Percentiles rank a stretch among this genome's conserved stretches.
These are phyloP conservation scores for Acanthochromis polyacanthus DNA, from an alignment of 2,113 vertebrate species.

Conservation along the genomic window DNA sequence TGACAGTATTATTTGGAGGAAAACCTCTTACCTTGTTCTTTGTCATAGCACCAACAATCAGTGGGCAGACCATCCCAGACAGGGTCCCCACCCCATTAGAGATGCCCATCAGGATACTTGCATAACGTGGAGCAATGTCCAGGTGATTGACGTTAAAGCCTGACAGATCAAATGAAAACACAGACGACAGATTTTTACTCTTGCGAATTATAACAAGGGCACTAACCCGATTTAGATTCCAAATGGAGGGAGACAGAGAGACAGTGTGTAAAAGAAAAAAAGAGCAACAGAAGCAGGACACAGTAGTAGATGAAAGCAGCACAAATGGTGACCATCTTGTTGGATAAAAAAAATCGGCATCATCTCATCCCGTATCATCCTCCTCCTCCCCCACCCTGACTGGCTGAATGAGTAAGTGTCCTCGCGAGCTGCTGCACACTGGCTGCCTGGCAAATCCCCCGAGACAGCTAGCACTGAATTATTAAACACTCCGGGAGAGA, in stretches of 20 bases:
- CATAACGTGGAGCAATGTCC: conserved; percentile 98
- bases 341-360: conserved; percentile 62
- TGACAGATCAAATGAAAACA: conserved; percentile 58
- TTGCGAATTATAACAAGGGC: not conserved
- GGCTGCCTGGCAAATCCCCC: conserved; percentile 75
- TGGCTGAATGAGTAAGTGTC: conserved; percentile 76
- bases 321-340: conserved; percentile 56
- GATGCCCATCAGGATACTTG: conserved; percentile 99
- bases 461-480: conserved; percentile 82
- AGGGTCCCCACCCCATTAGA: conserved; percentile 98
- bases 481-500: conserved; percentile 82
- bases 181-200: not conserved
- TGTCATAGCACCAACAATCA: conserved; percentile 99
- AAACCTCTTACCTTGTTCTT: conserved; percentile 92
- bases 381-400: conserved; percentile 74
- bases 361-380: conserved; percentile 37
- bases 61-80: conserved; percentile 98
- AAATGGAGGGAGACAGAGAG: not conserved
- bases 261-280: not conserved
- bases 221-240: not conserved
- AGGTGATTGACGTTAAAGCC: conserved; percentile 99
- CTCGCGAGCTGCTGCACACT: conserved; percentile 67
- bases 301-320: conserved; percentile 43
- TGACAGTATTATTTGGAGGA: not conserved
- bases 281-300: conserved; percentile 24